Percentiles rank a stretch among this genome's conserved stretches.
These are phyloP conservation scores for Rhyacichthys aspro DNA, from an alignment of 2,797 vertebrate genomes.

Conservation along the genomic window DNA sequence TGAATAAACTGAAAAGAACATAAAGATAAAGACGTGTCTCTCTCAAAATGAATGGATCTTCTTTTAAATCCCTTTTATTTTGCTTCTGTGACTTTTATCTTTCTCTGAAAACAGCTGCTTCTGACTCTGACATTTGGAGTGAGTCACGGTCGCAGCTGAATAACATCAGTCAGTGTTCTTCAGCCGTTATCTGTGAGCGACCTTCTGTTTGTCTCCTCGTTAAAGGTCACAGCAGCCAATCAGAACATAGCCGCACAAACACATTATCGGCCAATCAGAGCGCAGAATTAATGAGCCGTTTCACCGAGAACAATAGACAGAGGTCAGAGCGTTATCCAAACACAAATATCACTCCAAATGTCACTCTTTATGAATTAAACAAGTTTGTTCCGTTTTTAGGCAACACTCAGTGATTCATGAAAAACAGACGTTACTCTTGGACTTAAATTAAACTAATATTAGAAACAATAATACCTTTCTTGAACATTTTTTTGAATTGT, in stretches of 20 bases:
- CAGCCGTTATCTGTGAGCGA: not conserved
- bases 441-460: too few species aligned
- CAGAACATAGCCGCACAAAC: not conserved
- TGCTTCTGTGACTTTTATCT: too few species aligned
- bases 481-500: too few species aligned
- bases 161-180: too few species aligned
- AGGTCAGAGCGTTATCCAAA: not conserved
- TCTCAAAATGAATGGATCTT: too few species aligned
- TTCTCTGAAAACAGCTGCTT: not conserved
- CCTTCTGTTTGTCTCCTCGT: constrained; percentile 3
- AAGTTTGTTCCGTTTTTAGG: too few species aligned
- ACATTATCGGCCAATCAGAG: constrained; percentile 2
- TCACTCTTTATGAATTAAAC: not conserved
- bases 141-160: not conserved
- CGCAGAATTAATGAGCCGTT: not conserved
- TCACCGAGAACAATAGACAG: not conserved
- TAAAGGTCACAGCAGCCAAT: constrained; percentile 9
- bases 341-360: constrained; percentile 6
- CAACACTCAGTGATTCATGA: too few species aligned
- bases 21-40: too few species aligned
- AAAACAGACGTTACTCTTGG: too few species aligned
- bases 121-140: constrained; percentile 2
- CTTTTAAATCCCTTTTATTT: too few species aligned
- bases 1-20: too few species aligned
- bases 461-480: too few species aligned